A percentile compares a stretch with the other conserved stretches of the same genome.
phyloP scores from a whole-genome alignment of 2,797 vertebrate genomes.

The Odontamblyopus rebecca region DNA sequence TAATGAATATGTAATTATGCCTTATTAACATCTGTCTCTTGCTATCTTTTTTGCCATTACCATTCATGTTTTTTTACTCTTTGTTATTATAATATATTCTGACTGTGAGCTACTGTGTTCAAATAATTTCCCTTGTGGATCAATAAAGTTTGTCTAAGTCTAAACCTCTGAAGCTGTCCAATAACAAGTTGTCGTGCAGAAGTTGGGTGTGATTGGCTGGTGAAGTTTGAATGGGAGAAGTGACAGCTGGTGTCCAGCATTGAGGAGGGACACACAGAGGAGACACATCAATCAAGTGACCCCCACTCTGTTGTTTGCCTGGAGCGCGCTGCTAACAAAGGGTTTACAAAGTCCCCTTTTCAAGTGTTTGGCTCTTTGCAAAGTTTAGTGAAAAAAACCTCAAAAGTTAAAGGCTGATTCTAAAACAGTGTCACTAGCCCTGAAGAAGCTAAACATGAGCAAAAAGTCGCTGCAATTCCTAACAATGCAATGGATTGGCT shows the following conservation, averaged over 20 bases:
- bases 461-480: background rate
- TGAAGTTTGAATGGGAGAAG: conserved; percentile 48
- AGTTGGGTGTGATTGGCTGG: conserved; percentile 41
- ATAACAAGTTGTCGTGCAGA: conserved; percentile 14
- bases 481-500: background rate
- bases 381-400: conserved; percentile 1
- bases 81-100: too few species aligned
- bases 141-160: too few species aligned
- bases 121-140: too few species aligned
- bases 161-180: conserved; percentile 10
- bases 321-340: conserved; percentile 14
- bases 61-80: too few species aligned
- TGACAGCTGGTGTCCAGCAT: conserved; percentile 46
- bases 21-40: too few species aligned
- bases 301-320: conserved; percentile 22
- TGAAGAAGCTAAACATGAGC: background rate
- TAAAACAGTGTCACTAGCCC: background rate
- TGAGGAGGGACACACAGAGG: conserved; percentile 23
- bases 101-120: too few species aligned
- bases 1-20: background rate
- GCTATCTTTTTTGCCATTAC: too few species aligned
- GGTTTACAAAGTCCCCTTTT: background rate
- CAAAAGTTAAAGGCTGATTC: conserved; percentile 18
- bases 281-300: conserved; percentile 42
- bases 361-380: background rate